Evolutionary conservation across 37 sponge, comb jelly and placozoan species (phyloP).

Genomic region (Trichoplax adhaerens): DNA sequence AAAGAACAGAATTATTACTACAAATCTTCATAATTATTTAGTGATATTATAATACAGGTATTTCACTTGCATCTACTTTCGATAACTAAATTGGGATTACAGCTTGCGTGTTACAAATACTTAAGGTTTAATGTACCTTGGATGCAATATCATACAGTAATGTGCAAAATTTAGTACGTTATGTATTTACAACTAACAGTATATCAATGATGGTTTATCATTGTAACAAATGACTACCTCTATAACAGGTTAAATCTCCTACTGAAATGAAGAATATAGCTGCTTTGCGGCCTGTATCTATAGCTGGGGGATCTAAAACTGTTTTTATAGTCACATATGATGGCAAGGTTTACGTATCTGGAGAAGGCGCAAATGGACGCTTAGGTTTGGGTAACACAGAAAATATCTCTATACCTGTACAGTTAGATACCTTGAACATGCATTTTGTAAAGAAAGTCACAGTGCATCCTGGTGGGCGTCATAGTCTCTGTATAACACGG

Average conservation of each 20-base stretch:
- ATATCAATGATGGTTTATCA: too few relatives aligned
- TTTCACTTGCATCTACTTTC: too few relatives aligned
- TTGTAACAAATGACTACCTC: too few relatives aligned
- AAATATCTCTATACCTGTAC: conserved; percentile 12
- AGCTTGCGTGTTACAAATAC: too few relatives aligned
- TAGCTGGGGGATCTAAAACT: conserved; percentile 71
- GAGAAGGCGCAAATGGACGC: conserved; percentile 60
- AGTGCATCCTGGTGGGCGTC: conserved; percentile 50
- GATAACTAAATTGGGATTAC: too few relatives aligned
- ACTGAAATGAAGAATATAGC: conserved; percentile 27
- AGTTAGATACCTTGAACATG: conserved; percentile 39
- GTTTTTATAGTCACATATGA: conserved; percentile 57
- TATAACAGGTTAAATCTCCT: conserved; percentile 44
- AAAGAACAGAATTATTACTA: too few relatives aligned
- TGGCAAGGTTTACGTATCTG: conserved; percentile 80
- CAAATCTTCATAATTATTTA: too few relatives aligned
- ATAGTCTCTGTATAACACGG: conserved; percentile 74
- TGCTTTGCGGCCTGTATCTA: conserved; percentile 38
- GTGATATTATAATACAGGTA: too few relatives aligned
- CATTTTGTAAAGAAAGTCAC: conserved; percentile 82
- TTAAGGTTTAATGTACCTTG: too few relatives aligned
- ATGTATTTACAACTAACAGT: not conserved
- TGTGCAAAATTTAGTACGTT: not conserved
- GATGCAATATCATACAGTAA: too few relatives aligned
- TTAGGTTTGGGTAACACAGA: conserved; percentile 46